These are phyloP conservation scores for Thalpophila matura DNA, from an alignment of 2,888 invertebrate species.

Conservation along the genomic window DNA sequence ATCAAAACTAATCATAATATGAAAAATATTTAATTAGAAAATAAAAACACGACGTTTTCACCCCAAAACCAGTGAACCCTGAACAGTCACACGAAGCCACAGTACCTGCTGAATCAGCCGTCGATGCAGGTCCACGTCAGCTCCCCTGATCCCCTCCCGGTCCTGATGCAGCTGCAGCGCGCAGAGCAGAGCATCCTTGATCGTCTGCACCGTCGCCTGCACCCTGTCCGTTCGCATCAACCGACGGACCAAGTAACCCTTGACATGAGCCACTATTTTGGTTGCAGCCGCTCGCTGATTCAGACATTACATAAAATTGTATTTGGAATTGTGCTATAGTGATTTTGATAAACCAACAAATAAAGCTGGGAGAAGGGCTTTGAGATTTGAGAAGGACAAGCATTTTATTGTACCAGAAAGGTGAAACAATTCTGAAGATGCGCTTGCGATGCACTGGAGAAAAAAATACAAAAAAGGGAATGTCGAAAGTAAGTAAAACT, in stretches of 20 bases:
- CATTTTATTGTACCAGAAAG: not conserved
- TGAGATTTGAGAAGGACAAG: not conserved
- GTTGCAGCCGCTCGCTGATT: conserved; percentile 91
- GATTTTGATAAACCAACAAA: not conserved
- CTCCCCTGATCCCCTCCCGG: conserved; percentile 90
- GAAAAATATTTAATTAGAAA: too few species aligned
- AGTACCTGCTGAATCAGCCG: conserved; percentile 93
- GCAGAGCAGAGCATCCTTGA: conserved; percentile 94
- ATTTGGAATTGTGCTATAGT: conserved; percentile 24
- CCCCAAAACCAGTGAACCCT: conserved; percentile 45
- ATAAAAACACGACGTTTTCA: too few species aligned
- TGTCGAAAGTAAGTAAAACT: conserved; percentile 1
- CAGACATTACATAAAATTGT: conserved; percentile 77
- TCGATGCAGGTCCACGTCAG: conserved; percentile 93
- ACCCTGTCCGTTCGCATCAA: conserved; percentile 95
- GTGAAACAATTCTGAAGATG: too few species aligned
- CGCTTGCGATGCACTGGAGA: not conserved
- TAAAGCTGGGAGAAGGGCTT: not conserved
- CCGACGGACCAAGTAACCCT: conserved; percentile 95
- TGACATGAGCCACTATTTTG: conserved; percentile 92
- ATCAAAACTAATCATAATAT: too few species aligned
- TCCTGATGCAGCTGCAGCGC: conserved; percentile 94
- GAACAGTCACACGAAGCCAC: conserved; percentile 34
- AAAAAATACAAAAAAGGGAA: not conserved
- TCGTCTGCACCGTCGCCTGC: conserved; percentile 94